Conservation (phyloP, 2,888 invertebrate genomes). For the Halictus quadricinctus region DNA sequence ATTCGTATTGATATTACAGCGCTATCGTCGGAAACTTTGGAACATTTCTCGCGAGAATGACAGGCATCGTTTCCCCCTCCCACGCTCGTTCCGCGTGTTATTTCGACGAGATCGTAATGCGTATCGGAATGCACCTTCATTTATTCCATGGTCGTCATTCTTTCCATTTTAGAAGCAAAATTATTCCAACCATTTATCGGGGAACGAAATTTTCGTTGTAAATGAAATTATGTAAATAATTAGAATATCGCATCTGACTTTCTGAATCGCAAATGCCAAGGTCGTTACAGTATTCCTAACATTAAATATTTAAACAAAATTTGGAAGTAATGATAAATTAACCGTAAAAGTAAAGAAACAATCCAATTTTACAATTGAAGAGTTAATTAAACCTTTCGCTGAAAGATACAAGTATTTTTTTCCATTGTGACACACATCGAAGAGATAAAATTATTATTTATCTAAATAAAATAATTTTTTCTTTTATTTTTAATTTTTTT, state of each 20-base stretch:
- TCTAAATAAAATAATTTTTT: too few relatives aligned
- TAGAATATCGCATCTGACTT: neutral
- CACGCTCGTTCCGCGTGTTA: neutral
- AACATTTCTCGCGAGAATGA: slow-evolving; percentile 30
- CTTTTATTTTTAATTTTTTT: too few relatives aligned
- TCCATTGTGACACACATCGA: too few relatives aligned
- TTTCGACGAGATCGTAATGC: slow-evolving; percentile 31
- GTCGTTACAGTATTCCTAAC: neutral
- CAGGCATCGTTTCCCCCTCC: neutral
- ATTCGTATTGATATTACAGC: neutral
- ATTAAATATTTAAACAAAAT: neutral
- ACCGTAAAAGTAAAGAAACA: neutral
- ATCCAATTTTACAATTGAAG: neutral
- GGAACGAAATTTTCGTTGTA: neutral
- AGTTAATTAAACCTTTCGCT: neutral
- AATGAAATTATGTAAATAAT: neutral
- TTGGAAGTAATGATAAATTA: neutral
- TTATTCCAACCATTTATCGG: slow-evolving; percentile 9
- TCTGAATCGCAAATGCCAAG: neutral
- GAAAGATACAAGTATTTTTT: too few relatives aligned
- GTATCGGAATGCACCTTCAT: slow-evolving; percentile 17
- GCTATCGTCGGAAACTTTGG: slow-evolving; percentile 17
- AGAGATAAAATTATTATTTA: too few relatives aligned
- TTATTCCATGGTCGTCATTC: slow-evolving; percentile 31
- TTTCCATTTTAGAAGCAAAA: neutral